Base-by-base conservation (phyloP, 2,113 vertebrate species). In the Megatriorchis doriae region DNA sequence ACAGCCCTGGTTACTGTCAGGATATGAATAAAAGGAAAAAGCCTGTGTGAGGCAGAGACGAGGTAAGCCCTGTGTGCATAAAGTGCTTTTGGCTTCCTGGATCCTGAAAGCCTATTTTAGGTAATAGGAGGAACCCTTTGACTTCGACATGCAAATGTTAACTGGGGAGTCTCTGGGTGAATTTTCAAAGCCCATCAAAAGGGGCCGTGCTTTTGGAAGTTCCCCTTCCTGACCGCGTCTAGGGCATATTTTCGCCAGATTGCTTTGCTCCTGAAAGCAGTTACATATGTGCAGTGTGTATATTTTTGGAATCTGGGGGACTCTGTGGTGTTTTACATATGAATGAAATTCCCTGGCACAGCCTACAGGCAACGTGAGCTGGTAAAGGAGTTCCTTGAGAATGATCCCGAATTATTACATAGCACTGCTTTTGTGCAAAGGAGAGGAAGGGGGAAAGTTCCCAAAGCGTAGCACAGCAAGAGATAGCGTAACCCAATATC, bases 231-330 rank as follows among this genome's bases (percentile, higher is more conserved):
- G 8, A 18, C 58, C 5, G 2, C 65, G 74, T 48, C 34, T 47
- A 12, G 13, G 50, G 62, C 26, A 3, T 13, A 17, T 75, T 87
- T 47, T 27, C 34, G 21, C 40, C 93, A 86, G 80, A 9, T 18
- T 81, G 62, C 86, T 94, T 65, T 74, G 59, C 62, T 85, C 77
- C 86, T 23, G 8, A 27, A 86, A 89, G 86, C 71, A 84, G 67
- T 67, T 42, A 5, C 72, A 32, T 45, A 3, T 55, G 86, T 78
- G 83, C 42, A 58, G 63, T 0, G 5, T 20, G 81, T 66, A 1
- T 89, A 71, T 89, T 91, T 95, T 81, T 84, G 91, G 93, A 43
- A 55, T 81, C 77, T 58, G 59, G n/a, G 82, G 75, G 59, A 42
- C 43, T 83, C 32, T 5, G 3, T 34, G 55, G 26, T 81, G 81